Conservation (phyloP, 2,888 invertebrate genomes). For the Acrocyrtus sp. region DNA sequence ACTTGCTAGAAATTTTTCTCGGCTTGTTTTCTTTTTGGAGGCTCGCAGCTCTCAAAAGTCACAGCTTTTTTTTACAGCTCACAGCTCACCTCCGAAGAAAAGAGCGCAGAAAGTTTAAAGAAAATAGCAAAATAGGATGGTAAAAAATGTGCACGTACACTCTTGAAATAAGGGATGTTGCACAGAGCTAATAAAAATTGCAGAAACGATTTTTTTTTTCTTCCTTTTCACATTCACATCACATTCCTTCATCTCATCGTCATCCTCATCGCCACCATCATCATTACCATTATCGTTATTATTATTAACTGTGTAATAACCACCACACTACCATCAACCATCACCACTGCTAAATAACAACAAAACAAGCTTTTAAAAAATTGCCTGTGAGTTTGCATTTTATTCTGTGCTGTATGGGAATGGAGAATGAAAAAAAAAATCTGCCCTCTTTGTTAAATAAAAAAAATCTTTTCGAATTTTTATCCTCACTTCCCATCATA, state of each 20-base stretch:
- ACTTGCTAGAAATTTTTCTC: too few species aligned
- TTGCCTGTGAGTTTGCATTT: too few species aligned
- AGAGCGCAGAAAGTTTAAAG: too few species aligned
- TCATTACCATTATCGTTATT: conserved; percentile 44
- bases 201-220: conserved; percentile 4
- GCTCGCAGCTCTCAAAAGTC: conserved; percentile 10
- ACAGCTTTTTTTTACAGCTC: conserved; percentile 15
- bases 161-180: background rate
- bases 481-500: too few species aligned
- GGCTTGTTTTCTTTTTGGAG: too few species aligned
- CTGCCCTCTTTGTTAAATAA: background rate
- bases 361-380: conserved; percentile 10
- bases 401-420: too few species aligned
- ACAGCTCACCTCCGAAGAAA: too few species aligned
- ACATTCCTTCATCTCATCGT: conserved; percentile 25
- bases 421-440: too few species aligned
- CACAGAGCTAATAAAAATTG: too few species aligned
- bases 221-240: conserved; percentile 27
- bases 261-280: conserved; percentile 8
- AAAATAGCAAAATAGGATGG: too few species aligned
- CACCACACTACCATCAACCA: too few species aligned
- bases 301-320: conserved; percentile 43
- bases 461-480: too few species aligned
- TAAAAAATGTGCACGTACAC: background rate
- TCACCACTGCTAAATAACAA: conserved; percentile 18